Evolutionary conservation across 2,113 vertebrate genomes (phyloP), one percentile per base, ranked within the genome.

Genomic region (Rhynchomys soricoides): DNA sequence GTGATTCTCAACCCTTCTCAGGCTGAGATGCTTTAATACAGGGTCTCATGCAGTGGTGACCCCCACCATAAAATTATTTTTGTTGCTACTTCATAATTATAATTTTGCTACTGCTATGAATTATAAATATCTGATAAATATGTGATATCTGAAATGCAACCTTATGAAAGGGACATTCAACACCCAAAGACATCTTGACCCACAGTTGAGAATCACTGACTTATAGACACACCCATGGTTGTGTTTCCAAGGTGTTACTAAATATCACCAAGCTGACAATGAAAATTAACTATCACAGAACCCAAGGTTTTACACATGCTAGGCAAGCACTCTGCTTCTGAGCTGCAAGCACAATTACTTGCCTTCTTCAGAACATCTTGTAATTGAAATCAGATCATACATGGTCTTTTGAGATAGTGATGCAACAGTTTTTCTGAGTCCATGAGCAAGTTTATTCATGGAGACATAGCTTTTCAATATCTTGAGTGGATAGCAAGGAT

Each of bases 331-430:
- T 59, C 55, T 29, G 24, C 12, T 34, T n/a, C 37, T 59, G 0
- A 8, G 52, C 37, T 82, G n/a, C 52, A 64, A 22, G 31, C 13
- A 31, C 43, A 31, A 34, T 15, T 10, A 43, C 26, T 66, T 29
- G 21, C 52, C 45, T 29, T 34, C 45, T 48, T 62, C 31, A 81
- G 57, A n/a, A 24, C 12, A 55, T 48, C 64, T 64, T 50, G 26
- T 1, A 15, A 15, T 79, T 90, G 34, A 15, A 74, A 45, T 78
- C 13, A 2, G 24, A 8, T 0, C 3, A 2, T 12, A 0, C 1
- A 1, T 75, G 31, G 17, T 34, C 57, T 24, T 48, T 59, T 68
- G 24, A 40, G 57, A 64, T 21, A n/a, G 43, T 31, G 12, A 57
- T 12, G 45, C 24, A 48, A 48, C 81, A 34, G 19, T 5, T 34